Base-by-base conservation (phyloP, 2,113 vertebrate species). In the Charadrius vociferus region DNA sequence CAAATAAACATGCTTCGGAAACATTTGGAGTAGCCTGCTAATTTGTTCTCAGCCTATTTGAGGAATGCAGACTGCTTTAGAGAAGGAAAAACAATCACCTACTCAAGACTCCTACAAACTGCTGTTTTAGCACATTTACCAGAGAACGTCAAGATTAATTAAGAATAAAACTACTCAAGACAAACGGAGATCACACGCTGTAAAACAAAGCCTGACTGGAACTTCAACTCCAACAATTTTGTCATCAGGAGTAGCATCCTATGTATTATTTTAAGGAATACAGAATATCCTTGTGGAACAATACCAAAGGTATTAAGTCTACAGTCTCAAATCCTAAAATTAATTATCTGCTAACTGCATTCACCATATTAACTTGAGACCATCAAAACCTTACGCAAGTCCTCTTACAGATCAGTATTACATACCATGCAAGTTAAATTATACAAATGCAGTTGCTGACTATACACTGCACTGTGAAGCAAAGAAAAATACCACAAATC, bases 31-130 rank as follows among this genome's bases (percentile, higher is more conserved):
- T 92, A 93, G 83, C 80, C 91, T 94, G 75, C 80, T 92, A 78
- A 78, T 92, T 95, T 92, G 86, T 94, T 85, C 89, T 68, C 62
- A 79, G 26, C 86, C 74, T 95, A 89, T 95, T 73, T 94, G 71
- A 94, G 89, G 86, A 93, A 95, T 47, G 86, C 88, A 95, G 90
- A 93, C 94, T 85, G 95, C 78, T 93, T 73, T 65, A 79, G 77
- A 93, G 92, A 88, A 72, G 87, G 91, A 91, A 92, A 97, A 97
- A 96, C 86, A 97, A 88, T 96, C 88, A 97, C 95, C 94, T 97
- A 96, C 94, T 88, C 93, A 96, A 94, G 84, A 96, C 93, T 96
- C 93, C 95, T 90, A 95, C 94, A 95, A 96, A 95, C 89, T 95
- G 94, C 89, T 91, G 91, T 68, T 96, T 95, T 91, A 97, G 90